These are phyloP conservation scores for Buphagus erythrorhynchus DNA, from an alignment of 2,797 vertebrate species.

Conservation along the genomic window DNA sequence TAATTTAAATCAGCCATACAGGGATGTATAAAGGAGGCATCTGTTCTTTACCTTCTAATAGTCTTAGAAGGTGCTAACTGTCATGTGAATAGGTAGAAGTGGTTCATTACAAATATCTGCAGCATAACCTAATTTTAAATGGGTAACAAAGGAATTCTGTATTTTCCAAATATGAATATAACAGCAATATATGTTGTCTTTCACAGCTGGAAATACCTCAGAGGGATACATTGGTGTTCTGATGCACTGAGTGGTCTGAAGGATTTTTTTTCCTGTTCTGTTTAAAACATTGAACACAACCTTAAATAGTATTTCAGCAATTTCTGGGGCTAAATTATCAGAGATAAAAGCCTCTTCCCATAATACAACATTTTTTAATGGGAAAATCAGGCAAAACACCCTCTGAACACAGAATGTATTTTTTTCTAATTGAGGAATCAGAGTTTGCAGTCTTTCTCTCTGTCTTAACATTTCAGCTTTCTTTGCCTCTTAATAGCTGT, in stretches of 20 bases:
- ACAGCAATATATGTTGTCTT: not conserved
- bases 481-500: not conserved
- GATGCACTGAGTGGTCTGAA: not conserved
- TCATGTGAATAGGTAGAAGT: not conserved
- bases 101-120: not conserved
- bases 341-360: not conserved
- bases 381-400: rapidly evolving
- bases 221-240: not conserved
- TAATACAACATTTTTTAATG: not conserved
- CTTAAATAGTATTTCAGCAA: not conserved
- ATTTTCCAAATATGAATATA: not conserved
- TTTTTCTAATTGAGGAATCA: not conserved
- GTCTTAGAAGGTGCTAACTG: not conserved
- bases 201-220: not conserved
- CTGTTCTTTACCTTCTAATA: not conserved
- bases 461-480: not conserved
- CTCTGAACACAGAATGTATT: not conserved
- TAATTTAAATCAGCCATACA: not conserved
- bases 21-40: not conserved
- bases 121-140: not conserved
- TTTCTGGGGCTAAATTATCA: not conserved
- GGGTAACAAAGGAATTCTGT: not conserved
- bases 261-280: not conserved
- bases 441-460: not conserved
- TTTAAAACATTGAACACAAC: not conserved